Base-by-base conservation (phyloP, 2,113 vertebrate genomes). In the Carettochelys insculpta region DNA sequence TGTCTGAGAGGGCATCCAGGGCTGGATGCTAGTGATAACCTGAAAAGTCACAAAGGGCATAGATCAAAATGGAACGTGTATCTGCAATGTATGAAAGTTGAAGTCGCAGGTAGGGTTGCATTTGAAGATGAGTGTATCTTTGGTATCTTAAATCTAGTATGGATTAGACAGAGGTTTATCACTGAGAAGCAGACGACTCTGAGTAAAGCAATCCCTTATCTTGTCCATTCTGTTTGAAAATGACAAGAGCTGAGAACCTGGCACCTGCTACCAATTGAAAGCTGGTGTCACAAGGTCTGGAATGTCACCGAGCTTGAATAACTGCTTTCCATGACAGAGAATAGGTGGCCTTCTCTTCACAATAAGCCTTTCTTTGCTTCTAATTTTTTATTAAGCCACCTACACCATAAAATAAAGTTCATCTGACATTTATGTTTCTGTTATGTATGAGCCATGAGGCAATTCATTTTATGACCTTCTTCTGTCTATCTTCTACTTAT, bases 141-240 rank as follows among this genome's bases (percentile, higher is more conserved):
- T 94, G 90, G 68, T 97, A 97, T 97, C 94, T 97, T 94, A 92
- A 94, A 97, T 95, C 96, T 92, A 88, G 97, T 97, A 97, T 97
- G 97, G 96, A 98, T 98, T 98, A 97, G 97, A 97, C 95, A 97
- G 95, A 95, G 94, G 95, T 98, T 99, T 98, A 98, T 99, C 97
- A 97, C 88, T 90, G 96, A 98, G 95, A 97, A 95, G 93, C 97
- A 98, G 98, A 91, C 96, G 89, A 97, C 94, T 93, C 88, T 52
- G 82, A 97, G 95, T 82, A 96, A 96, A 97, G 97, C 96, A 97
- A 94, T 96, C 94, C 95, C 97, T 98, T 98, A 98, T 98, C 97
- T 95, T 95, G 97, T 96, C 95, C 96, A 94, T 97, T 94, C 77
- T 96, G 93, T 98, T 98, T 98, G 97, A 97, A 98, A 97, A 97